phyloP scores from a whole-genome alignment of 2,797 vertebrate genomes.

The Halcyon smyrnensis region DNA sequence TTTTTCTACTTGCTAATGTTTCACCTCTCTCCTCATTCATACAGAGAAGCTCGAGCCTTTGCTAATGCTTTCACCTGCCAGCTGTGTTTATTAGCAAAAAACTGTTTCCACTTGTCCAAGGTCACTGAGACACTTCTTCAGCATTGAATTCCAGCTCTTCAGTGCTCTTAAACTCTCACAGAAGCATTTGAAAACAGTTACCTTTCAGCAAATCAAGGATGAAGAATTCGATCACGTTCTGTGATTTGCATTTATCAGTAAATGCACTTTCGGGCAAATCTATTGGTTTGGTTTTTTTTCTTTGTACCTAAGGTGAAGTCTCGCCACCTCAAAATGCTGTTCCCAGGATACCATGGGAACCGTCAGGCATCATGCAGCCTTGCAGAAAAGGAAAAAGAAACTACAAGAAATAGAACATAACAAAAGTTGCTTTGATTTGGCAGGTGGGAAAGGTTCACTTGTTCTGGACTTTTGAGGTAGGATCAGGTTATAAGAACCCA shows the following conservation, averaged over 20 bases:
- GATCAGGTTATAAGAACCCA: not conserved
- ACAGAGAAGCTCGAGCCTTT: not conserved
- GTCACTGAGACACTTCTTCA: not conserved
- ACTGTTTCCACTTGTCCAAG: constrained; percentile 23
- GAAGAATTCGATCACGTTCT: not conserved
- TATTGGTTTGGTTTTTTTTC: not conserved
- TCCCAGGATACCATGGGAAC: not conserved
- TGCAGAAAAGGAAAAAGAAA: not conserved
- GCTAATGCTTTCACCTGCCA: constrained; percentile 27
- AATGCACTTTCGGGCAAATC: not conserved
- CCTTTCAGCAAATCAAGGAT: not conserved
- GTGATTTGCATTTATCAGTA: constrained; percentile 15
- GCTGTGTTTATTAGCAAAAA: constrained; percentile 16
- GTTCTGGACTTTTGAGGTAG: not conserved
- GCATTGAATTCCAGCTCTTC: not conserved
- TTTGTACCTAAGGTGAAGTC: not conserved
- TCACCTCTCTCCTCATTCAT: not conserved
- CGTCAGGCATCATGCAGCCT: not conserved
- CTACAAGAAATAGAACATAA: not conserved
- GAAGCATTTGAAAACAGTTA: not conserved
- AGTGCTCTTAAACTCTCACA: not conserved
- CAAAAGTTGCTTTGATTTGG: not conserved
- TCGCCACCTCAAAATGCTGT: not conserved
- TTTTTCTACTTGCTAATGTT: not conserved
- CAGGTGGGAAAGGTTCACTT: not conserved